Conservation (phyloP, 2,797 vertebrate species). For the Peromyscus aztecus region DNA sequence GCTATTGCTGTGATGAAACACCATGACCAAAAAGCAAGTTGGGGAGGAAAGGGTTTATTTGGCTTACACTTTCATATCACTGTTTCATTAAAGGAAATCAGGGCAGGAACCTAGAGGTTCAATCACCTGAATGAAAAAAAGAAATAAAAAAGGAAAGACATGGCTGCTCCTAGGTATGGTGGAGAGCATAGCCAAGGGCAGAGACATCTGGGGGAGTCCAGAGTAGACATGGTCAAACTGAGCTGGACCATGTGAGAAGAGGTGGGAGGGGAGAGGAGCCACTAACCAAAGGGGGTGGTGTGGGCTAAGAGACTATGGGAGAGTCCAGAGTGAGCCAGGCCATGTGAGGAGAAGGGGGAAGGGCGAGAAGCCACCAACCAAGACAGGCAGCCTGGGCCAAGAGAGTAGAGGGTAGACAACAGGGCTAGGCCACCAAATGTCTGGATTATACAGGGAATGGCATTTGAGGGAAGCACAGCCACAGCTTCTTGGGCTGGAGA, state of each 20-base stretch:
- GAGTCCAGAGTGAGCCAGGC: background rate
- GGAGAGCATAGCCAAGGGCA: background rate
- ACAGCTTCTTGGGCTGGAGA: background rate
- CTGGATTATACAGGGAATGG: background rate
- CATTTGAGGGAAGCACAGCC: no score
- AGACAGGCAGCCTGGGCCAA: background rate
- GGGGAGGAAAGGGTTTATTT: background rate
- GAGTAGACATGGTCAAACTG: background rate
- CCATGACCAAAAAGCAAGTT: background rate
- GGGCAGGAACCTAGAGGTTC: background rate
- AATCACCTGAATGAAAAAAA: background rate
- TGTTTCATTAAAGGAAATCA: background rate
- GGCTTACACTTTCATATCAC: background rate
- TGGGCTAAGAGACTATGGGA: no score
- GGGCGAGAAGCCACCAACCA: background rate
- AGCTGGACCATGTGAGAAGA: no score
- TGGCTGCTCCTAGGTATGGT: background rate
- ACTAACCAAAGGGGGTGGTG: no score
- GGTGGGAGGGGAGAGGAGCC: no score
- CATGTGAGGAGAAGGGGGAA: background rate
- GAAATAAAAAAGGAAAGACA: background rate
- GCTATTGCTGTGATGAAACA: background rate
- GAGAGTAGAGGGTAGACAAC: background rate
- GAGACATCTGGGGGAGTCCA: background rate
- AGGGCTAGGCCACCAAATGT: background rate